phyloP scores from a whole-genome alignment of 1,140 invertebrate species.

The Magallana ariakensis region DNA sequence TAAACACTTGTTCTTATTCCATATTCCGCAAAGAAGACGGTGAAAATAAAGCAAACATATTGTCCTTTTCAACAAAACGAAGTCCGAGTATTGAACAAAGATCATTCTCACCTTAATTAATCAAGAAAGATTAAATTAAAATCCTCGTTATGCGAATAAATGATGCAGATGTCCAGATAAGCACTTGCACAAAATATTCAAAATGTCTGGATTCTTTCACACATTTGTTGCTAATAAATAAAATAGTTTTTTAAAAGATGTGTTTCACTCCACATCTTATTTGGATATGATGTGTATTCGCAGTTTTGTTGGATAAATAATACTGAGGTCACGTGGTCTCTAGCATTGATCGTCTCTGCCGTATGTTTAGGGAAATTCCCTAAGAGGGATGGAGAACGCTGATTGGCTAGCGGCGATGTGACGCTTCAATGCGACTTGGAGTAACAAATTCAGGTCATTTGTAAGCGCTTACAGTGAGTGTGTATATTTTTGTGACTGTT shows the following conservation, averaged over 20 bases:
- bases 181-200: slow-evolving; percentile 1
- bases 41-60: not conserved
- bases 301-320: slow-evolving; percentile 20
- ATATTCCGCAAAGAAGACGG: no score
- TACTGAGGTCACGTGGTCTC: slow-evolving; percentile 17
- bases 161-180: slow-evolving; percentile 3
- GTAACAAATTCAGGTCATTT: slow-evolving; percentile 37
- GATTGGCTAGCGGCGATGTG: slow-evolving; percentile 9
- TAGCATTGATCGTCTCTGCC: not conserved
- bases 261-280: slow-evolving; percentile 34
- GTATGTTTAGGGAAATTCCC: not conserved
- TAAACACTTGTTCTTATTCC: not conserved
- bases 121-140: slow-evolving; percentile 9
- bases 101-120: slow-evolving; percentile 2
- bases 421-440: slow-evolving; percentile 22
- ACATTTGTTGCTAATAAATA: slow-evolving; percentile 6
- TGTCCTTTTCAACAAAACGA: not conserved
- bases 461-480: not conserved
- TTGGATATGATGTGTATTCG: slow-evolving; percentile 20
- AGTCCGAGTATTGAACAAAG: not conserved
- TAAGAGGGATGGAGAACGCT: not conserved
- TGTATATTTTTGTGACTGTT: not conserved
- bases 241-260: not conserved
- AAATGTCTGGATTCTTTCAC: not conserved
- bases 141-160: not conserved